Conservation (phyloP, 2,113 vertebrate species). For the Lynx canadensis region DNA sequence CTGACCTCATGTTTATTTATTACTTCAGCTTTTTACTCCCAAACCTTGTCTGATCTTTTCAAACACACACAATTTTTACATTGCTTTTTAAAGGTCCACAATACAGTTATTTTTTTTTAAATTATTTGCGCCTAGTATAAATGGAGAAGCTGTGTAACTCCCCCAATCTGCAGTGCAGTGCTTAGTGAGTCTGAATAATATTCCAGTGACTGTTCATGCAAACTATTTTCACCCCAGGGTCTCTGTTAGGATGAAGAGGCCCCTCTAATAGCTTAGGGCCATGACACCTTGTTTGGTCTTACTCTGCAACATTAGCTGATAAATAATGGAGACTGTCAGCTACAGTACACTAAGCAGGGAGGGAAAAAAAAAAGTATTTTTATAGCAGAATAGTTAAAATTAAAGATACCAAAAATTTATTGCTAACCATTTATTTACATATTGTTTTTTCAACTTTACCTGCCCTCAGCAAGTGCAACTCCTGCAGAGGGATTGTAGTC, state of each 20-base stretch:
- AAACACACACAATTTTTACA: slow-evolving; percentile 52
- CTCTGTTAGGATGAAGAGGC: slow-evolving; percentile 75
- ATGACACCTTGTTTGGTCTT: slow-evolving; percentile 60
- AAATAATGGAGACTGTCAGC: slow-evolving; percentile 80
- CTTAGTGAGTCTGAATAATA: slow-evolving; percentile 39
- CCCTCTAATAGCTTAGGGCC: slow-evolving; percentile 60
- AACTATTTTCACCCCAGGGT: slow-evolving; percentile 76
- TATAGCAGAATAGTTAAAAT: slow-evolving; percentile 26
- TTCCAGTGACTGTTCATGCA: slow-evolving; percentile 66
- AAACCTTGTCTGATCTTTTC: slow-evolving; percentile 76
- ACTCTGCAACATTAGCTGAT: slow-evolving; percentile 69
- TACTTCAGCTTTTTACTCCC: slow-evolving; percentile 78
- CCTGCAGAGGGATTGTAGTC: not conserved
- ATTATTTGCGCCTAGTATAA: slow-evolving; percentile 53
- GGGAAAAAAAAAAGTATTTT: not conserved
- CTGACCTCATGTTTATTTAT: slow-evolving; percentile 86
- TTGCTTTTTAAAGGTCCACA: slow-evolving; percentile 73
- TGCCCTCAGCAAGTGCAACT: not conserved
- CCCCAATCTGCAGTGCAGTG: slow-evolving; percentile 61
- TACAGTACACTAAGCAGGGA: not conserved
- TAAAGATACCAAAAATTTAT: slow-evolving; percentile 39
- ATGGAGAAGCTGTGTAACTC: not conserved
- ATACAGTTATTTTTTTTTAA: slow-evolving; percentile 63
- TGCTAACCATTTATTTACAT: slow-evolving; percentile 36
- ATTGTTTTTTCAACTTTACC: slow-evolving; percentile 8